These are phyloP conservation scores for Dicranocentrus wangi DNA, from an alignment of 2,888 invertebrate species.

Conservation along the genomic window DNA sequence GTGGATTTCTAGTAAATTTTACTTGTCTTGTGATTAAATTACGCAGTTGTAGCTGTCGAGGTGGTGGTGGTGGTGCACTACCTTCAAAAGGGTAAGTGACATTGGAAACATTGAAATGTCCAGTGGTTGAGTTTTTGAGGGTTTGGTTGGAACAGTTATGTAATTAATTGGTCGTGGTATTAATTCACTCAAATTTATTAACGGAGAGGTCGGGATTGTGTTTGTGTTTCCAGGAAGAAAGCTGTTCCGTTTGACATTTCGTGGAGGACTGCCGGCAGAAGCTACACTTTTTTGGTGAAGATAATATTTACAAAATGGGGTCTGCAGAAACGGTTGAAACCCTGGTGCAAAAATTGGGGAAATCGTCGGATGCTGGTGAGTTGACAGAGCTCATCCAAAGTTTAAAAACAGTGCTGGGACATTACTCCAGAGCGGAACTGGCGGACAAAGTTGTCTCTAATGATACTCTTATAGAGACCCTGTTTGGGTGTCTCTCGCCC, in stretches of 20 bases:
- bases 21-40: neutral
- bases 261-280: neutral
- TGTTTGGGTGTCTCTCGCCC: conserved; percentile 70
- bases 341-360: conserved; percentile 37
- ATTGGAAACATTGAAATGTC: no score
- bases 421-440: conserved; percentile 62
- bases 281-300: neutral
- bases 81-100: no score
- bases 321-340: conserved; percentile 50
- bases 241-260: neutral
- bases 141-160: neutral
- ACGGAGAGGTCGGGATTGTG: neutral
- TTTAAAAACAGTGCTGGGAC: conserved; percentile 68
- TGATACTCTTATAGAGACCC: conserved; percentile 64
- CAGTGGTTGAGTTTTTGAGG: neutral
- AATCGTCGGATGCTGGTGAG: conserved; percentile 46
- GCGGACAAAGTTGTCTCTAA: conserved; percentile 58
- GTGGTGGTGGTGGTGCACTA: no score
- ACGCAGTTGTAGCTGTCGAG: neutral
- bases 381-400: conserved; percentile 63
- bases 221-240: neutral
- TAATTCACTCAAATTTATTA: no score
- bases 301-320: conserved; percentile 36
- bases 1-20: neutral
- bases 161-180: neutral